Conservation (phyloP, 1,140 invertebrate genomes). For the Sitophilus oryzae region DNA sequence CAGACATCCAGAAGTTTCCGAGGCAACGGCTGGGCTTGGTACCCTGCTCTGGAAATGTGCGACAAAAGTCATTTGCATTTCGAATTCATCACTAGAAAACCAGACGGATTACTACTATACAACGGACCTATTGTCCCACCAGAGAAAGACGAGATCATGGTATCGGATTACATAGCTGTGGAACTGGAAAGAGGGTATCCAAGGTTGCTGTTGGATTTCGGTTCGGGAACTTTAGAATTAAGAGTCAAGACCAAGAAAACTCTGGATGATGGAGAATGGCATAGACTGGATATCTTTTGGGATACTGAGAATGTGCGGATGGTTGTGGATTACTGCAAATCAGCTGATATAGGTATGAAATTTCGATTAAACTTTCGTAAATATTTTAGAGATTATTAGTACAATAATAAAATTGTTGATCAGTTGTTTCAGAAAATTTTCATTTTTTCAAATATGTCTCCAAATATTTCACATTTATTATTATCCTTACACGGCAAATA, state of each 20-base stretch:
- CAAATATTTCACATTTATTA: no score
- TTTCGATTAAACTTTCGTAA: no score
- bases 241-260: constrained; percentile 80
- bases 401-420: no score
- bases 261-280: constrained; percentile 93
- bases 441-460: no score
- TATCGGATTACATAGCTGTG: constrained; percentile 90
- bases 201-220: constrained; percentile 86
- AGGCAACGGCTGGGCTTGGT: constrained; percentile 93
- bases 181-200: constrained; percentile 89
- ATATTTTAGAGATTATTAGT: no score
- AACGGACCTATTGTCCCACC: constrained; percentile 93
- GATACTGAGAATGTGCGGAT: constrained; percentile 85
- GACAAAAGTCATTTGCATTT: constrained; percentile 90
- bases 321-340: constrained; percentile 87
- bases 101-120: constrained; percentile 89
- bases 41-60: constrained; percentile 91
- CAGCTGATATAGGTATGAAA: constrained; percentile 64
- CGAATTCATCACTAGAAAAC: constrained; percentile 88
- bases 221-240: constrained; percentile 86
- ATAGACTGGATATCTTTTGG: constrained; percentile 89
- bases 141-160: constrained; percentile 79
- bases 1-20: constrained; percentile 89
- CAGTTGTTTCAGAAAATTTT: no score
- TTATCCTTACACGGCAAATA: no score